Base-by-base conservation (phyloP, 1,140 invertebrate species). In the Phocides pigmalion region DNA sequence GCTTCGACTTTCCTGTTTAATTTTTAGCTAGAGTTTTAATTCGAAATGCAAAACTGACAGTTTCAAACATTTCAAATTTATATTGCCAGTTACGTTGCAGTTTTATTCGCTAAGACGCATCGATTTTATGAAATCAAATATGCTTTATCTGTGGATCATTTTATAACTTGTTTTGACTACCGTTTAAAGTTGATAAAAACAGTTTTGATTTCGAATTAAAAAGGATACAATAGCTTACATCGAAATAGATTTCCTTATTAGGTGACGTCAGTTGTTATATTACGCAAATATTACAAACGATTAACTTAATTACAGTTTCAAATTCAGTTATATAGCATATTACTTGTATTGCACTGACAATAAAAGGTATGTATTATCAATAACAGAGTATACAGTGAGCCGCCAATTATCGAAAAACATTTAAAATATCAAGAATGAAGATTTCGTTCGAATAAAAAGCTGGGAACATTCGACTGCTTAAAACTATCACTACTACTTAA, bases 401-500 rank as follows among this genome's bases (percentile, higher is more conserved):
- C 22, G 16, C 39, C 22, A 59, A 58, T 22, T 12, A 16, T 49
- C 28, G 0, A 12, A 12, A 28, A 28, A 22, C n/a, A 28, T 49
- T 49, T n/a, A 49, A 20, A 49, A 20, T 9, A 28, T 41, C 28
- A 56, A 22, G 49, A 20, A 64, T 64, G 42, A 62, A 9, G 41
- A 25, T 32, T 19, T 49, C 15, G 22, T 39, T 56, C 41, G 35
- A 61, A 61, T 66, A 62, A 61, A 54, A 32, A 53, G 53, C 51
- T 62, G 58, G 41, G 54, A 51, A 59, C n/a, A 66, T 25, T 12
- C 17, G 37, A 20, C 53, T 70, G 65, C 35, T 53, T 62, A 49
- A 62, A 11, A 62, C 58, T 49, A 54, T 49, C 28, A 59, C 49
- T 46, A 62, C 58, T 67, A 42, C 50, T 62, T 56, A 62, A 61